Evolutionary conservation across 2,797 vertebrate species (phyloP).

Genomic region (Scolopax rusticola): DNA sequence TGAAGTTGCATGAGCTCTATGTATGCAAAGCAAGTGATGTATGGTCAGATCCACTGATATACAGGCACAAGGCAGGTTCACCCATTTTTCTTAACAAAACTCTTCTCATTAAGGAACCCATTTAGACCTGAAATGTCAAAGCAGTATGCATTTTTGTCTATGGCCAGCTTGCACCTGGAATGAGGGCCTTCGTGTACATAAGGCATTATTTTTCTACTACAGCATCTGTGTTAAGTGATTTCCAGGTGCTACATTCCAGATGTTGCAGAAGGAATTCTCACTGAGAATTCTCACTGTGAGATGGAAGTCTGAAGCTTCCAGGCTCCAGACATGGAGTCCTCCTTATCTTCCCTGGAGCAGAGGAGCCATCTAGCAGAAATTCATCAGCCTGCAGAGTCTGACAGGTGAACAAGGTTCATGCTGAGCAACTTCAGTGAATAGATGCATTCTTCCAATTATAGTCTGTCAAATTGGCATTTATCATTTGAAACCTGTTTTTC

Average conservation of each 20-base stretch:
- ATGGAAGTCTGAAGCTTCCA: background rate
- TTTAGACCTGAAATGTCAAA: background rate
- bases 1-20: background rate
- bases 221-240: background rate
- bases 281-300: background rate
- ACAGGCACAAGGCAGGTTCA: background rate
- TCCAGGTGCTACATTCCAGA: background rate
- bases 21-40: background rate
- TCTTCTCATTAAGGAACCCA: background rate
- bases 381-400: background rate
- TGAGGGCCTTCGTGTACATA: background rate
- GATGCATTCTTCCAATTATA: background rate
- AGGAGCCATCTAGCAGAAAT: constrained; percentile 5
- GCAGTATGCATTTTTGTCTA: background rate
- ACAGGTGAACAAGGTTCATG: constrained; percentile 39
- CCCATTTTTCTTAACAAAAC: background rate
- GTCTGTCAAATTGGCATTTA: constrained; percentile 21
- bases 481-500: constrained; percentile 2
- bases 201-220: background rate
- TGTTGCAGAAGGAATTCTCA: background rate
- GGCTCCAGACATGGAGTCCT: background rate
- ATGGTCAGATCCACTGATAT: background rate
- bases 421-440: constrained; percentile 17
- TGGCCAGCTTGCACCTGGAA: background rate
- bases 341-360: background rate